phyloP scores from a whole-genome alignment of 1,140 invertebrate genomes.

The Parapsyche elsis region DNA sequence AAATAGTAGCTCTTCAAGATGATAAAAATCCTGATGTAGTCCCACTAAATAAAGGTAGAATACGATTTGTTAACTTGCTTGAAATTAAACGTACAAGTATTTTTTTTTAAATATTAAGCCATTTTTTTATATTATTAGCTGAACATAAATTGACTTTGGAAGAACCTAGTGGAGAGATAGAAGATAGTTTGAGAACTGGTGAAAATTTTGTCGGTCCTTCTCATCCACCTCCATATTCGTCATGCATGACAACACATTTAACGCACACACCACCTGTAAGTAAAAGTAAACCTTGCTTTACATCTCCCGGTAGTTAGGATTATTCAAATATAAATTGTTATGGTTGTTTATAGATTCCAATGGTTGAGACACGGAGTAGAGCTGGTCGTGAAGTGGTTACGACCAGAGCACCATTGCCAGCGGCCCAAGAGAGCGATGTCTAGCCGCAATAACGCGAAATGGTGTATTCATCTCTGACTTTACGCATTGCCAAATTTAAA shows the following conservation, averaged over 20 bases:
- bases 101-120: not conserved
- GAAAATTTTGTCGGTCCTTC: constrained; percentile 41
- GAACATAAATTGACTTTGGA: constrained; percentile 51
- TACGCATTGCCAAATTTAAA: constrained; percentile 42
- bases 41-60: constrained; percentile 88
- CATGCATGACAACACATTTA: constrained; percentile 43
- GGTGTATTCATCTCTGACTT: constrained; percentile 30
- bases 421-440: constrained; percentile 54
- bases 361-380: constrained; percentile 40
- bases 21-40: constrained; percentile 89
- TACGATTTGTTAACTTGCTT: constrained; percentile 58
- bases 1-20: constrained; percentile 66
- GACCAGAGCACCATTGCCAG: constrained; percentile 51
- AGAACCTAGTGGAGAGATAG: constrained; percentile 35
- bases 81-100: not conserved
- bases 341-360: constrained; percentile 31
- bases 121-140: constrained; percentile 8
- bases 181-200: constrained; percentile 24
- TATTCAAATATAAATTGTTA: constrained; percentile 4
- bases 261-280: constrained; percentile 44
- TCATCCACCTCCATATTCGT: constrained; percentile 52
- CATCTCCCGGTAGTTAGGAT: not conserved
- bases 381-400: constrained; percentile 54
- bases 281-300: constrained; percentile 2
- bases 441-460: constrained; percentile 29